These are phyloP conservation scores for Gavialis gangeticus DNA, from an alignment of 2,113 vertebrate species.

Conservation along the genomic window DNA sequence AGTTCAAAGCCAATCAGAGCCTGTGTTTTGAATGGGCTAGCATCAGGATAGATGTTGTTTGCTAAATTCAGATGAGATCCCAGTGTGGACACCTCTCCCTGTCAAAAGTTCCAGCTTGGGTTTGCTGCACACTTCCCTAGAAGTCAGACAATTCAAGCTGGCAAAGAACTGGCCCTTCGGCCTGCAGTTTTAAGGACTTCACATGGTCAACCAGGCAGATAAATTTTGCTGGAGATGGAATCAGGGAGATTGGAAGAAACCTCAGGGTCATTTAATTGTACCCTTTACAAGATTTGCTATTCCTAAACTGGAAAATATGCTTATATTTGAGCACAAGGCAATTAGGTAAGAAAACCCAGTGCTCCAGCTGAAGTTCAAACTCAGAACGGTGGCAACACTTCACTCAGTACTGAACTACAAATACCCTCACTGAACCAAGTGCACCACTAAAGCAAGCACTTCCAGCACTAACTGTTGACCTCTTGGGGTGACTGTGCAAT, in stretches of 20 bases:
- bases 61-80: conserved; percentile 33
- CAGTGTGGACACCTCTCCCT: conserved; percentile 12
- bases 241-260: too few species aligned
- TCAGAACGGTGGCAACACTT: too few species aligned
- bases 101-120: not conserved
- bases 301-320: too few species aligned
- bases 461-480: conserved; percentile 27
- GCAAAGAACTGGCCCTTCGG: not conserved
- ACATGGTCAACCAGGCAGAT: conserved; percentile 36
- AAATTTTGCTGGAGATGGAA: conserved; percentile 4
- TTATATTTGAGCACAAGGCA: too few species aligned
- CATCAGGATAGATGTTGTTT: not conserved
- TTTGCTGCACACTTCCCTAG: not conserved
- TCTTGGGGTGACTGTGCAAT: not conserved
- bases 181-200: not conserved
- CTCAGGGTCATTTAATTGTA: too few species aligned
- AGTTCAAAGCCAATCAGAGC: not conserved
- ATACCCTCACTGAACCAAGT: too few species aligned
- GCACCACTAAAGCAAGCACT: too few species aligned
- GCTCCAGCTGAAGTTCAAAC: too few species aligned
- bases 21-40: conserved; percentile 47
- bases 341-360: too few species aligned
- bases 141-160: conserved; percentile 45
- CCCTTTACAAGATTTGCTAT: too few species aligned
- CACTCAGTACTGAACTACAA: too few species aligned